Conservation (phyloP, 2,888 invertebrate genomes). For the Drosophila recens region DNA sequence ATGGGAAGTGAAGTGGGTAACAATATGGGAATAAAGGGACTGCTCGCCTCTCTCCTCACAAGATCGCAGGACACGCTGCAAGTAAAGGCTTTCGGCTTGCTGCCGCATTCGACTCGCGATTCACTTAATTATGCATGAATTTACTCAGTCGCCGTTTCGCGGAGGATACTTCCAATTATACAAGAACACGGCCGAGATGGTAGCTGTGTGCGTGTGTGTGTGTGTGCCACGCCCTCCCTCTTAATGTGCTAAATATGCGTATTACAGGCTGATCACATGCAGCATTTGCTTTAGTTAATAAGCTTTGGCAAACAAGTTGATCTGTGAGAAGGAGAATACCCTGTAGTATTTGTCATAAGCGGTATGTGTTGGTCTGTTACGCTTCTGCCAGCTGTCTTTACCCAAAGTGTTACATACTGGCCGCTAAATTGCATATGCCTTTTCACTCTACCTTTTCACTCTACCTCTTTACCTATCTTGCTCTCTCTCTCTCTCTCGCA, state of each 20-base stretch:
- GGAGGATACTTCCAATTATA: constrained; percentile 54
- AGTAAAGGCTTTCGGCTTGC: constrained; percentile 9
- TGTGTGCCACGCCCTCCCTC: background rate
- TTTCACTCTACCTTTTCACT: too few species aligned
- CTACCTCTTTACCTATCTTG: background rate
- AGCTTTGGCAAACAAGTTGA: constrained; percentile 1
- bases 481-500: background rate
- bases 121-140: constrained; percentile 67
- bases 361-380: background rate
- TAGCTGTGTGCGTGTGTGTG: too few species aligned
- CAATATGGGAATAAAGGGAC: background rate
- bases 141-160: constrained; percentile 52
- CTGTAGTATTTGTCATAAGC: background rate
- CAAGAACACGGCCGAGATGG: constrained; percentile 40
- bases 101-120: constrained; percentile 50
- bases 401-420: background rate
- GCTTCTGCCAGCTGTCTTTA: background rate
- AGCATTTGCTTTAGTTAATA: background rate
- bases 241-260: constrained; percentile 9
- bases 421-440: background rate
- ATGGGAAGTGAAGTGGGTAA: constrained; percentile 11
- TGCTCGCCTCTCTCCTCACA: background rate
- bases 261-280: constrained; percentile 33
- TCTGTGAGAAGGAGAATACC: background rate
- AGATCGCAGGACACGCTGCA: constrained; percentile 41